A percentile compares a stretch with the other conserved stretches of the same genome.
These are phyloP conservation scores for Scomberomorus guttatus DNA, from an alignment of 2,797 vertebrate genomes.

Conservation along the genomic window DNA sequence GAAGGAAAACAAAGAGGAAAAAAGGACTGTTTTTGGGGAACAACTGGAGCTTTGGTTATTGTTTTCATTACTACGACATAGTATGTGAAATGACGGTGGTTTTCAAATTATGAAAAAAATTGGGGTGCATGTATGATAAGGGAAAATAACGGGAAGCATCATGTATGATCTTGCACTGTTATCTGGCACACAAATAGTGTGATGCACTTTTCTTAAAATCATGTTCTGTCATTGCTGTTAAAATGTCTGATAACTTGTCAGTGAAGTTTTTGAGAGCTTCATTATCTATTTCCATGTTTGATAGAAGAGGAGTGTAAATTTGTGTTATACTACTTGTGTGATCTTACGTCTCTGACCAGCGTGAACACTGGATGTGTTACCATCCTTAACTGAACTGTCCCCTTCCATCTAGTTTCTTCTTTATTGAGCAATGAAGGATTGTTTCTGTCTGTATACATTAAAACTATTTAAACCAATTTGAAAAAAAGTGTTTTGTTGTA, in stretches of 20 bases:
- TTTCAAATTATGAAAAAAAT: constrained; percentile 6
- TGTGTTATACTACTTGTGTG: constrained; percentile 66
- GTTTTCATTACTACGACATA: constrained; percentile 41
- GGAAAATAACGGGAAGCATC: constrained; percentile 41
- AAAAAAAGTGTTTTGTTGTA: constrained; percentile 1
- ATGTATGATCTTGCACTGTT: constrained; percentile 72
- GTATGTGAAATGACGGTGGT: constrained; percentile 17
- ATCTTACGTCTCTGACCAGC: constrained; percentile 51
- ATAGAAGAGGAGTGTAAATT: constrained; percentile 51
- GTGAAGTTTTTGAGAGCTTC: constrained; percentile 62
- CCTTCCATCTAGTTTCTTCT: constrained; percentile 48
- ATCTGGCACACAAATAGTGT: constrained; percentile 59
- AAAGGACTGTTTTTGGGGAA: constrained; percentile 51
- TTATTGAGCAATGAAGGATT: constrained; percentile 41
- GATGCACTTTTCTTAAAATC: constrained; percentile 65
- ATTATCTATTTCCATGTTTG: constrained; percentile 68
- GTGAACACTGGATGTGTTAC: constrained; percentile 55
- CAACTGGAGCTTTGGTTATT: constrained; percentile 37
- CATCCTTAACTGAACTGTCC: constrained; percentile 46
- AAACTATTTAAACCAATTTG: constrained; percentile 62
- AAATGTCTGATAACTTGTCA: constrained; percentile 64
- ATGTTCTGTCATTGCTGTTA: constrained; percentile 60
- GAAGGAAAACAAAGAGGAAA: constrained; percentile 58
- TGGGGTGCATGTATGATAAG: constrained; percentile 53
- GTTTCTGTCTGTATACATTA: constrained; percentile 66